These are phyloP conservation scores for Bufotes viridis DNA, from an alignment of 2,797 vertebrate genomes.

Conservation along the genomic window DNA sequence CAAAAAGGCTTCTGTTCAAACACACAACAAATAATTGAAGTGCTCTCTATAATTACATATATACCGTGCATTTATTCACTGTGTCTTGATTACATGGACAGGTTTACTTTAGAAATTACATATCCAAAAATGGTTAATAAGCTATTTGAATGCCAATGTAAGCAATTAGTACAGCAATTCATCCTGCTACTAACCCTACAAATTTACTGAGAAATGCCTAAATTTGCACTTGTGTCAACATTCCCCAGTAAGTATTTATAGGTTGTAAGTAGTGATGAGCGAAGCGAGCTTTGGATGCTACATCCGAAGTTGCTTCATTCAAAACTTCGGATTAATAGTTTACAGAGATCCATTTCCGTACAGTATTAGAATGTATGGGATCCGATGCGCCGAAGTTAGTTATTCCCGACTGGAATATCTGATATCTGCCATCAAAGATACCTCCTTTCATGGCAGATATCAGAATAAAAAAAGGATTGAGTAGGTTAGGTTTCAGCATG, in stretches of 20 bases:
- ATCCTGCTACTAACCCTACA: neutral
- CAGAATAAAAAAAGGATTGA: too few species aligned
- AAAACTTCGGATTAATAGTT: too few species aligned
- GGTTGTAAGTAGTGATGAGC: neutral
- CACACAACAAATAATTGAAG: neutral
- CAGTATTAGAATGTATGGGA: too few species aligned
- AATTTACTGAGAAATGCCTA: neutral
- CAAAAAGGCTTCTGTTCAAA: neutral
- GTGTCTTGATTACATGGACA: neutral
- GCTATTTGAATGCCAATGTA: neutral
- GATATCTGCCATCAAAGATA: too few species aligned
- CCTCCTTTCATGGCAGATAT: too few species aligned
- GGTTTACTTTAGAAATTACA: neutral
- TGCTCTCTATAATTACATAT: neutral
- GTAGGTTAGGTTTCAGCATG: too few species aligned
- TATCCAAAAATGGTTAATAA: neutral
- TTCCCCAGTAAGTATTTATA: neutral
- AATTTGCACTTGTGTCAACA: neutral
- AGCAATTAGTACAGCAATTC: conserved; percentile 1
- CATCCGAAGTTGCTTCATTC: too few species aligned
- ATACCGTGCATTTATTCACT: neutral
- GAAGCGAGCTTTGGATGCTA: too few species aligned
- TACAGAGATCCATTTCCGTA: too few species aligned
- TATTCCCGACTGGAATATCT: too few species aligned
- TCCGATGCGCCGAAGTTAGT: too few species aligned